Evolutionary conservation across 2,113 vertebrate genomes (phyloP).

Genomic region (Varanus komodoensis): DNA sequence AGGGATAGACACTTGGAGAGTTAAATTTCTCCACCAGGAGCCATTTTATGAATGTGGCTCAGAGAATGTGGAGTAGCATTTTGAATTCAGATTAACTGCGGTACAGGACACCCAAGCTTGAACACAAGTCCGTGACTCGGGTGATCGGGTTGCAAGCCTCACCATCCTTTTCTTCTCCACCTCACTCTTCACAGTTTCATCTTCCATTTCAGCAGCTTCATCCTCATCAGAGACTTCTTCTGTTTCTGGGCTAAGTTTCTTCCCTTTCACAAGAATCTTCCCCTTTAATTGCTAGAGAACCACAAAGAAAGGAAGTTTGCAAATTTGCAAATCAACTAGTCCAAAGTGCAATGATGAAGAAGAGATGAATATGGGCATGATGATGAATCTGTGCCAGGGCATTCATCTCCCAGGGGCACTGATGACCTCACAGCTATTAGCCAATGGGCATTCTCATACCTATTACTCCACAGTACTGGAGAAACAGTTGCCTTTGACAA

Average conservation of each 20-base stretch:
- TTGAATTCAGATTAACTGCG: background rate
- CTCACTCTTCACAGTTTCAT: slow-evolving; percentile 78
- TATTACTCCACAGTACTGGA: background rate
- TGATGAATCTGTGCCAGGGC: background rate
- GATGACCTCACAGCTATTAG: background rate
- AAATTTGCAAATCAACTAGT: background rate
- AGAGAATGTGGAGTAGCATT: background rate
- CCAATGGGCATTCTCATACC: background rate
- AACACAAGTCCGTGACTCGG: background rate
- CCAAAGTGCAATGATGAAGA: background rate
- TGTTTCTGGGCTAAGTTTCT: slow-evolving; percentile 85
- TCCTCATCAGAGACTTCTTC: slow-evolving; percentile 94
- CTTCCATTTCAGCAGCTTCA: slow-evolving; percentile 90
- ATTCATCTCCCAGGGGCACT: background rate
- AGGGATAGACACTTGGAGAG: background rate
- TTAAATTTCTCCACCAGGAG: background rate
- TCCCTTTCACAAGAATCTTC: slow-evolving; percentile 92
- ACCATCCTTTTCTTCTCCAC: slow-evolving; percentile 74
- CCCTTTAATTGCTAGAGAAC: slow-evolving; percentile 87
- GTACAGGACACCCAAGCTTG: background rate
- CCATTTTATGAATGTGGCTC: background rate
- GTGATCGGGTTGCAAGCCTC: slow-evolving; percentile 29
- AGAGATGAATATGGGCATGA: background rate
- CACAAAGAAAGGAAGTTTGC: background rate
- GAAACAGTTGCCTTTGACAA: background rate